phyloP scores from a whole-genome alignment of 2,113 vertebrate genomes.

The Campylomormyrus tamandua region DNA sequence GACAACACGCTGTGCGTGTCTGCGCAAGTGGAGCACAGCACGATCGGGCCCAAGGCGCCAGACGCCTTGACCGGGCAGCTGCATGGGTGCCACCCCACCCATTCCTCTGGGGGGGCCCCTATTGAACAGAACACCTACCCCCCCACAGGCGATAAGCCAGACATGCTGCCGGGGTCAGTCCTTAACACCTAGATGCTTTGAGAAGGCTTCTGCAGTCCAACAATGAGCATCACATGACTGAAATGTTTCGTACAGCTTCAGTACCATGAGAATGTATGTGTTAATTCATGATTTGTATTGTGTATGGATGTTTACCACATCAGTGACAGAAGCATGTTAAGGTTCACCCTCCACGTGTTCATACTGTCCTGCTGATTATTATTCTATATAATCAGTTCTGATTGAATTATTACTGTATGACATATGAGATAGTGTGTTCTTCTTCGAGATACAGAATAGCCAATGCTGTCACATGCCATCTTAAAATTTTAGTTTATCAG shows the following conservation, averaged over 20 bases:
- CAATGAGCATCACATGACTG: neutral
- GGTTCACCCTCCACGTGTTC: neutral
- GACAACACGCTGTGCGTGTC: constrained; percentile 19
- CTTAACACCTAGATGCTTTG: constrained; percentile 27
- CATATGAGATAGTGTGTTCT: neutral
- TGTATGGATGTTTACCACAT: neutral
- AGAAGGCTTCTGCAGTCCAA: neutral
- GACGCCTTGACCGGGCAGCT: constrained; percentile 36
- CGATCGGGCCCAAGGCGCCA: constrained; percentile 12
- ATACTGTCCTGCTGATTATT: neutral
- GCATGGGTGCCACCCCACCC: constrained; percentile 24
- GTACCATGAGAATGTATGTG: neutral
- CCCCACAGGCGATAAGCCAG: constrained; percentile 1
- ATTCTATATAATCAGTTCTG: neutral
- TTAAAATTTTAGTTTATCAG: neutral
- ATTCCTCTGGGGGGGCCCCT: neutral
- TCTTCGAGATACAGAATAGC: neutral
- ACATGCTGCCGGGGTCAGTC: constrained; percentile 56
- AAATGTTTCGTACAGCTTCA: neutral
- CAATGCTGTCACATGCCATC: neutral
- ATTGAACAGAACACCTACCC: neutral
- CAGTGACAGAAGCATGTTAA: neutral
- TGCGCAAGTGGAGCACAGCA: constrained; percentile 36
- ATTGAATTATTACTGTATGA: neutral
- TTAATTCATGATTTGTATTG: neutral